Evolutionary conservation across 2,113 vertebrate species (phyloP).

Genomic region (Triplophysa rosa): DNA sequence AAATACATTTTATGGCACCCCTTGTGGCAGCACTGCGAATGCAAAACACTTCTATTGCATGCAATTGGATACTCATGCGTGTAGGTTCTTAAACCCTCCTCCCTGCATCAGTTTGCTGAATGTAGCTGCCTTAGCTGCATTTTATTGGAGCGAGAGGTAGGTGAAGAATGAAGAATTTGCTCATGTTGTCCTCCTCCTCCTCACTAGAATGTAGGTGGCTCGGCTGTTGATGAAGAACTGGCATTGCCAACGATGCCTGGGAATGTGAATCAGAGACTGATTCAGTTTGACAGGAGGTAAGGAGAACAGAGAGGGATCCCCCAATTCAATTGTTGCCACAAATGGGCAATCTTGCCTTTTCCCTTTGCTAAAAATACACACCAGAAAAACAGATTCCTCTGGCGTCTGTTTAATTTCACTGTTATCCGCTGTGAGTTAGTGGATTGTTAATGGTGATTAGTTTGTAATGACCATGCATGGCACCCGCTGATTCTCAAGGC

Average conservation of each 20-base stretch:
- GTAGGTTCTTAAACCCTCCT: neutral
- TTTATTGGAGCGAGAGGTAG: neutral
- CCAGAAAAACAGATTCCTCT: slow-evolving; percentile 7
- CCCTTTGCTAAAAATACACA: slow-evolving; percentile 36
- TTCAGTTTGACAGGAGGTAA: slow-evolving; percentile 31
- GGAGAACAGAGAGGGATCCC: slow-evolving; percentile 1
- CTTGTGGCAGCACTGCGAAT: too few species aligned
- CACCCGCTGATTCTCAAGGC: slow-evolving; percentile 3
- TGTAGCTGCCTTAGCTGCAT: slow-evolving; percentile 10
- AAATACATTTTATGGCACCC: too few species aligned
- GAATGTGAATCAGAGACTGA: slow-evolving; percentile 21
- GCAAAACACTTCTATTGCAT: too few species aligned
- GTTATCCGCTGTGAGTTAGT: neutral
- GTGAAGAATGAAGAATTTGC: slow-evolving; percentile 12
- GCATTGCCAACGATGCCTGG: neutral
- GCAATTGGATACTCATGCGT: too few species aligned
- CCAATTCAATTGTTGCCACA: slow-evolving; percentile 22
- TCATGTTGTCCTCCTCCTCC: slow-evolving; percentile 19
- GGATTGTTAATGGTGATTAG: slow-evolving; percentile 22
- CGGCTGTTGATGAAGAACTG: slow-evolving; percentile 6
- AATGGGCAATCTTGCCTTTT: slow-evolving; percentile 32
- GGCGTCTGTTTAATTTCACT: slow-evolving; percentile 40
- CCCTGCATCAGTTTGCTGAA: slow-evolving; percentile 11
- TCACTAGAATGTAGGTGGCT: slow-evolving; percentile 33
- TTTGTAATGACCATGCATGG: neutral